These are phyloP conservation scores for Umimayanthus chanpuru DNA, from an alignment of 92 coral and sea anemone genomes.

Conservation along the genomic window DNA sequence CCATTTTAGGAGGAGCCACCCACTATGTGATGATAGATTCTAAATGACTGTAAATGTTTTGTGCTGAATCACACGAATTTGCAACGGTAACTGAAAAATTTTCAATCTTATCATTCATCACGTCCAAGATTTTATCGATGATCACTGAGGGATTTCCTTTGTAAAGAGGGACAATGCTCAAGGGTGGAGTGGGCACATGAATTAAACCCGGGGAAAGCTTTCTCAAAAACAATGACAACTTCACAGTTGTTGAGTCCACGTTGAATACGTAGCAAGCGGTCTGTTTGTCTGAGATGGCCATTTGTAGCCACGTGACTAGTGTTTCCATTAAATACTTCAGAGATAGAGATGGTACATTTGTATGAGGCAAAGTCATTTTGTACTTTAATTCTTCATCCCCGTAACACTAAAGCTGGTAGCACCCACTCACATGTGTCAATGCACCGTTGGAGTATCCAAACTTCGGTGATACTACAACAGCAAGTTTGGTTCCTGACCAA, in stretches of 20 bases:
- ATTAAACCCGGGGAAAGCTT: conserved; percentile 24
- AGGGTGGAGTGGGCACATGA: conserved; percentile 51
- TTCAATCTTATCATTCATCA: too few relatives aligned
- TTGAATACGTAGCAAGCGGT: not conserved
- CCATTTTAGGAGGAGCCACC: too few relatives aligned
- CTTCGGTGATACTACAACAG: conserved; percentile 51
- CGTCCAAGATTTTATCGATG: too few relatives aligned
- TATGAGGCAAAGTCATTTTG: conserved; percentile 52
- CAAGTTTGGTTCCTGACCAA: not conserved
- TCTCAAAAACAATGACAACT: conserved; percentile 25
- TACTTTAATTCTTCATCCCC: conserved; percentile 59
- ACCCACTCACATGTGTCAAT: conserved; percentile 57
- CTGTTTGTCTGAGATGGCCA: too few relatives aligned
- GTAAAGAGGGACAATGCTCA: conserved; percentile 34
- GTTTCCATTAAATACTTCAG: not conserved
- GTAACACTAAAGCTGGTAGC: conserved; percentile 53
- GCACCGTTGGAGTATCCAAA: conserved; percentile 55
- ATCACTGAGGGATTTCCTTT: conserved; percentile 10
- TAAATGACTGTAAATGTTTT: conserved; percentile 39
- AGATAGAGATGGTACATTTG: conserved; percentile 41
- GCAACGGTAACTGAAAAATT: too few relatives aligned
- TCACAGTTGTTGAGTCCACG: conserved; percentile 4
- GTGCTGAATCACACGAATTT: too few relatives aligned
- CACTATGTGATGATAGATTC: too few relatives aligned
- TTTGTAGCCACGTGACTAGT: too few relatives aligned